Percentiles rank a stretch among this genome's conserved stretches.
phyloP scores from a whole-genome alignment of 37 sponge, comb jelly and placozoan genomes.

The Tethya wilhelma region DNA sequence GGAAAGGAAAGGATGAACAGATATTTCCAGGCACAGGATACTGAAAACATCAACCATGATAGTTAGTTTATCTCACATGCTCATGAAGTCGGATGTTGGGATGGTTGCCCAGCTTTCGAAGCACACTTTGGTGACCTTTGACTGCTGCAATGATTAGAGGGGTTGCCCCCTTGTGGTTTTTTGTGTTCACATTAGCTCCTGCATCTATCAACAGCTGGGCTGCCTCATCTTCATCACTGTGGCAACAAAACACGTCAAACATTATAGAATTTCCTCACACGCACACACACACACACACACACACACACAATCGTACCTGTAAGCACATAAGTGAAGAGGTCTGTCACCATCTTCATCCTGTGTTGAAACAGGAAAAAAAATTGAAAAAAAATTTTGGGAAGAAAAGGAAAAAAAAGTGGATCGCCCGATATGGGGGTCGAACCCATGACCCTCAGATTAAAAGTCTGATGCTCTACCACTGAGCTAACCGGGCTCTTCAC shows the following conservation, averaged over 20 bases:
- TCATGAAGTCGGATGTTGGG: constrained; percentile 31
- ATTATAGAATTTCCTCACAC: constrained; percentile 2
- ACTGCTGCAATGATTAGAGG: constrained; percentile 73
- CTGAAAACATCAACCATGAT: not conserved
- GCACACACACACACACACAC: not conserved
- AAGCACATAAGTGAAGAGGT: constrained; percentile 68
- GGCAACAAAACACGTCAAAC: not conserved
- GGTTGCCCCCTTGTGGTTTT: constrained; percentile 58
- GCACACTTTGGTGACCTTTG: constrained; percentile 64
- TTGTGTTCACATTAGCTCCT: constrained; percentile 74
- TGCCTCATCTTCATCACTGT: constrained; percentile 79
- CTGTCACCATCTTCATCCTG: constrained; percentile 79
- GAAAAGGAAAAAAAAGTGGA: too few species aligned
- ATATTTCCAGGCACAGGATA: not conserved
- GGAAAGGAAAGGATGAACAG: not conserved
- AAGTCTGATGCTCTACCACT: too few species aligned
- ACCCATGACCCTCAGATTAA: too few species aligned
- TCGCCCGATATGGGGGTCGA: too few species aligned
- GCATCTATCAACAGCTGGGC: constrained; percentile 66
- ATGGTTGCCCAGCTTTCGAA: constrained; percentile 39
- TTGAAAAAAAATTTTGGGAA: too few species aligned
- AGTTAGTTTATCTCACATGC: constrained; percentile 28
- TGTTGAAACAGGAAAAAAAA: too few species aligned
- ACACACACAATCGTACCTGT: constrained; percentile 29
- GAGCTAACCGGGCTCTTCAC: too few species aligned